These are phyloP conservation scores for Drosophila miranda DNA, from an alignment of 1,140 invertebrate species.

Conservation along the genomic window DNA sequence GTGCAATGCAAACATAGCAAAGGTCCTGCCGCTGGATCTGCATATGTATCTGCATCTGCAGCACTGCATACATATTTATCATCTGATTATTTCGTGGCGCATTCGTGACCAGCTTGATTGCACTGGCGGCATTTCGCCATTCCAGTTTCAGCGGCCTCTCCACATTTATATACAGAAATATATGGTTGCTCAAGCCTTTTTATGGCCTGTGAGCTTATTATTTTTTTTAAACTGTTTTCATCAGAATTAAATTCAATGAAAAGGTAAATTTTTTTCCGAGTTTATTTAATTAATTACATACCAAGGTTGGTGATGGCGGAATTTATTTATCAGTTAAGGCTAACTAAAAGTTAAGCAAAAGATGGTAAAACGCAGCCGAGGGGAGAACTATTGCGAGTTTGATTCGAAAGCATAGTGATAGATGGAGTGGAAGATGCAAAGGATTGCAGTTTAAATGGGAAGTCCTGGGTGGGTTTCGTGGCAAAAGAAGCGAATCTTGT, in stretches of 20 bases:
- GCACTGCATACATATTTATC: conserved; percentile 25
- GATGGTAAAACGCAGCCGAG: too few relatives aligned
- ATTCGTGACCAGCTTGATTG: conserved; percentile 33
- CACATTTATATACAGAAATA: conserved; percentile 17
- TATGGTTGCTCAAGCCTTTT: too few relatives aligned
- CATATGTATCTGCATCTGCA: conserved; percentile 5
- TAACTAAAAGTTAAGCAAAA: too few relatives aligned
- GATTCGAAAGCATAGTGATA: too few relatives aligned
- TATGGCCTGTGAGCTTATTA: conserved; percentile 13
- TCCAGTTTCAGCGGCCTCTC: conserved; percentile 1
- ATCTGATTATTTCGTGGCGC: conserved; percentile 42
- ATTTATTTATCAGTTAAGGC: neutral
- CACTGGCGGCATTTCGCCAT: conserved; percentile 12
- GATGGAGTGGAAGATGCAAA: too few relatives aligned
- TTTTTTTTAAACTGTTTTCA: conserved; percentile 46
- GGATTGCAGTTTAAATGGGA: too few relatives aligned
- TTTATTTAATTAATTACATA: conserved; percentile 29
- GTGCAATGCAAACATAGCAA: conserved; percentile 56
- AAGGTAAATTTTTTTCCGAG: neutral
- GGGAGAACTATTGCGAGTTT: too few relatives aligned
- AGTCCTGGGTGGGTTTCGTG: too few relatives aligned
- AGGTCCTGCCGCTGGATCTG: conserved; percentile 5
- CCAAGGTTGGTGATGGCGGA: neutral
- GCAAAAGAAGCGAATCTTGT: too few relatives aligned
- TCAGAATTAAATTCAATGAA: conserved; percentile 44